Percentiles rank a stretch among this genome's conserved stretches.
Conservation (phyloP, 2,888 invertebrate species). For the Cylindroiulus punctatus region DNA sequence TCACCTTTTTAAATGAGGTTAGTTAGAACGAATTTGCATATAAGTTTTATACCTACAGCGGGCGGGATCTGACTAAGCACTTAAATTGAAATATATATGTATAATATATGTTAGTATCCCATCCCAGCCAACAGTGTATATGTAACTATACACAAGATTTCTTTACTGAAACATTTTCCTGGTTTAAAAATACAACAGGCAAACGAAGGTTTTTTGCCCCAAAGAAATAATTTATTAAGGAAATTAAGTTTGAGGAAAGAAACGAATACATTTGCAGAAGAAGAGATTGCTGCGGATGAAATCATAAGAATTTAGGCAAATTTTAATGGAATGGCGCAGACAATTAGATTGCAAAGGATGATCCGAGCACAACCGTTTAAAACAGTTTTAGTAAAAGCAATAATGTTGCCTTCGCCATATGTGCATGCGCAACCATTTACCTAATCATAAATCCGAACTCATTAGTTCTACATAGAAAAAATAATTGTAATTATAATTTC, state of each 20-base stretch:
- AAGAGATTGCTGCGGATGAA: background rate
- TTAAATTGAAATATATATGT: background rate
- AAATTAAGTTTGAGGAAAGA: background rate
- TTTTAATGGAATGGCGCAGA: background rate
- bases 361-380: background rate
- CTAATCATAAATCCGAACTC: too few relatives aligned
- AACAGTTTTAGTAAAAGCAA: background rate
- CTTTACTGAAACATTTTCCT: background rate
- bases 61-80: background rate
- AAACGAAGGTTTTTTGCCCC: background rate
- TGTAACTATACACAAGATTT: background rate
- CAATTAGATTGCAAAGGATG: background rate
- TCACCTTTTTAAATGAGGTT: constrained; percentile 2
- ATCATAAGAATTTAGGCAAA: background rate
- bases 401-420: background rate
- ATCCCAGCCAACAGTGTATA: background rate
- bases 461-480: too few relatives aligned
- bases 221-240: constrained; percentile 8
- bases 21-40: background rate
- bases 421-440: too few relatives aligned
- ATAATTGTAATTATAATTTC: too few relatives aligned
- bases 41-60: background rate
- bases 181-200: background rate
- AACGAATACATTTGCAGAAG: background rate
- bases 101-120: background rate